Evolutionary conservation across 2,797 vertebrate species (phyloP).

Genomic region (Manis pentadactyla): DNA sequence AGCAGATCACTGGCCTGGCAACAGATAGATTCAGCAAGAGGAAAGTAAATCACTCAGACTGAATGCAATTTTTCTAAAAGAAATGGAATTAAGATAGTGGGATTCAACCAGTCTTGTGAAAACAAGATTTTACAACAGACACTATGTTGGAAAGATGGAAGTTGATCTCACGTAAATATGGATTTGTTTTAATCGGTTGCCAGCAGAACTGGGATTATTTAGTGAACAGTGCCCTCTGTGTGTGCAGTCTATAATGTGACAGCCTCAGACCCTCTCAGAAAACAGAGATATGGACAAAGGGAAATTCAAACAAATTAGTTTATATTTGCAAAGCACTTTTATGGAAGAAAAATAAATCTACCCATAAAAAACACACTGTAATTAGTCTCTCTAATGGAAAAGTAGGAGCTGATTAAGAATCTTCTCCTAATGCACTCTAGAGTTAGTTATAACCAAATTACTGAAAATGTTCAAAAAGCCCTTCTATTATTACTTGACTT

Average conservation of each 20-base stretch:
- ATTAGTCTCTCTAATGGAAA: conserved; percentile 79
- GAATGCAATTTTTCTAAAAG: conserved; percentile 67
- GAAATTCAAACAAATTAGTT: conserved; percentile 58
- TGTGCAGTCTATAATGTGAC: conserved; percentile 13
- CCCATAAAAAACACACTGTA: conserved; percentile 58
- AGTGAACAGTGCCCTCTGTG: conserved; percentile 68
- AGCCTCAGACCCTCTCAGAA: neutral
- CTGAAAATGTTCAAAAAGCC: conserved; percentile 70
- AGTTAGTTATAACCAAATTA: conserved; percentile 79
- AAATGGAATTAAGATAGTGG: conserved; percentile 52
- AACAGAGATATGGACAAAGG: conserved; percentile 6
- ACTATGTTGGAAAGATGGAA: neutral
- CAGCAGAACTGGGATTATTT: neutral
- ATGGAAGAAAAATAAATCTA: conserved; percentile 67
- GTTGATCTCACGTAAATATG: conserved; percentile 2
- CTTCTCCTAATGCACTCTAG: conserved; percentile 71
- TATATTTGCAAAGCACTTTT: conserved; percentile 67
- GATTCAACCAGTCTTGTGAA: conserved; percentile 62
- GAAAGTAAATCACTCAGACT: conserved; percentile 41
- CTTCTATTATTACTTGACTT: conserved; percentile 67
- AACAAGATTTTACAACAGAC: conserved; percentile 59
- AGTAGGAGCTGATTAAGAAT: conserved; percentile 73
- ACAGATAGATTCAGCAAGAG: conserved; percentile 3
- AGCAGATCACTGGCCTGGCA: conserved; percentile 13
- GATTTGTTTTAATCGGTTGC: neutral